These are phyloP conservation scores for Ormyrus labotus DNA, from an alignment of 2,888 invertebrate species.

Conservation along the genomic window DNA sequence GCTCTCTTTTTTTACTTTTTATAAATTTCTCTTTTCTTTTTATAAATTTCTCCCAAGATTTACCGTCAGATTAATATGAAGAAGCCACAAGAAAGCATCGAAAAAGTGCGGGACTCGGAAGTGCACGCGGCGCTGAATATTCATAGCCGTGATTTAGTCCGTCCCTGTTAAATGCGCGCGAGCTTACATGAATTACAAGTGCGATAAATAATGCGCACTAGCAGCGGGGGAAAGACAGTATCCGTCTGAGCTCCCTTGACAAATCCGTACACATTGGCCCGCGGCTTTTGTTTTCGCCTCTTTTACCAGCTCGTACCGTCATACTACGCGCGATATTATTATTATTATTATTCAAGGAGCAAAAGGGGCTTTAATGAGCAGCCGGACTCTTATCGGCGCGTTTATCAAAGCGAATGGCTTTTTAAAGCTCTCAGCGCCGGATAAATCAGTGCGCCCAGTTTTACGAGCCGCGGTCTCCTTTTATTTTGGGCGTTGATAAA, in stretches of 20 bases:
- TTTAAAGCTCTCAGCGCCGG: not conserved
- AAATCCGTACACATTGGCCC: constrained; percentile 41
- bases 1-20: not conserved
- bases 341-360: not conserved
- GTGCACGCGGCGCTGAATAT: constrained; percentile 35
- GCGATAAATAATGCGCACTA: constrained; percentile 43
- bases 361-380: constrained; percentile 16
- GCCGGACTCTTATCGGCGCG: constrained; percentile 10
- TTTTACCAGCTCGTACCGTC: no score
- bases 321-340: no score
- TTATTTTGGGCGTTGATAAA: no score
- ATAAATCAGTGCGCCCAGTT: constrained; percentile 14
- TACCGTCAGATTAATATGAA: no score
- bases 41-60: no score
- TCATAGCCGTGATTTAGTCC: constrained; percentile 21
- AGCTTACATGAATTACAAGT: constrained; percentile 45
- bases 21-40: no score
- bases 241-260: constrained; percentile 30
- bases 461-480: no score
- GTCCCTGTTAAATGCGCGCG: not conserved
- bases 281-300: not conserved
- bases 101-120: constrained; percentile 17
- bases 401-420: constrained; percentile 28
- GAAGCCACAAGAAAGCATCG: not conserved
- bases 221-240: constrained; percentile 14